Base-by-base conservation (phyloP, 2,797 vertebrate species). In the Uromys caudimaculatus region DNA sequence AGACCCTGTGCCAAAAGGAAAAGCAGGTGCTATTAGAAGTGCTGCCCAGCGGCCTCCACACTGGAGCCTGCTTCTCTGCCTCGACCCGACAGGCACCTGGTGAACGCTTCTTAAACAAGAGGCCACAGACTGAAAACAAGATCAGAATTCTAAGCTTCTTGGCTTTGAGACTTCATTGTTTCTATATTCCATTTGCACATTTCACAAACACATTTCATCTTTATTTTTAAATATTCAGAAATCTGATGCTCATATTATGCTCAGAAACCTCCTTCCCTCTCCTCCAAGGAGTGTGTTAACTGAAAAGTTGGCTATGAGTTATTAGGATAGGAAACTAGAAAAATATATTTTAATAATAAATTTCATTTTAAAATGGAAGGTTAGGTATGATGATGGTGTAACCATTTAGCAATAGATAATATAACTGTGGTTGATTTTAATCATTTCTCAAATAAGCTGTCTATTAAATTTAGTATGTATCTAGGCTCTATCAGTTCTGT, bases 151-250 rank as follows among this genome's bases (percentile, higher is more conserved):
- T 83, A 90, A 95, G 56, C 58, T 88, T 76, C 76, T 56, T 95
- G 56, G 82, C 62, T 86, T 90, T 13, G 38, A 87, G 85, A 77
- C 11, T 2, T 84, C 19, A 82, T 88, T 94, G 87, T 93, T 93
- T 92, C 88, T 78, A 85, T 75, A 79, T 27, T 79, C 76, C 56
- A 89, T 81, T 90, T 94, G 58, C 81, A 94, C 35, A 93, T 89
- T 95, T 78, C 56, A 90, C n/a, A 92, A 84, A 97, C 32, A 76
- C 2, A 87, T 87, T 90, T 64, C 69, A 87, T 89, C 77, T 96
- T 96, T 90, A 91, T 47, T 97, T 92, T 81, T 90, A 97, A 95
- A 64, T 83, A 77, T 77, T 94, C 82, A 91, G 90, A 96, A 86
- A 89, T 10, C 69, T 82, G 90, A 95, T 91, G 10, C 54, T 93